A percentile compares a stretch with the other conserved stretches of the same genome.
These are phyloP conservation scores for Coenobita brevimanus DNA, from an alignment of 1,140 invertebrate species.

Conservation along the genomic window DNA sequence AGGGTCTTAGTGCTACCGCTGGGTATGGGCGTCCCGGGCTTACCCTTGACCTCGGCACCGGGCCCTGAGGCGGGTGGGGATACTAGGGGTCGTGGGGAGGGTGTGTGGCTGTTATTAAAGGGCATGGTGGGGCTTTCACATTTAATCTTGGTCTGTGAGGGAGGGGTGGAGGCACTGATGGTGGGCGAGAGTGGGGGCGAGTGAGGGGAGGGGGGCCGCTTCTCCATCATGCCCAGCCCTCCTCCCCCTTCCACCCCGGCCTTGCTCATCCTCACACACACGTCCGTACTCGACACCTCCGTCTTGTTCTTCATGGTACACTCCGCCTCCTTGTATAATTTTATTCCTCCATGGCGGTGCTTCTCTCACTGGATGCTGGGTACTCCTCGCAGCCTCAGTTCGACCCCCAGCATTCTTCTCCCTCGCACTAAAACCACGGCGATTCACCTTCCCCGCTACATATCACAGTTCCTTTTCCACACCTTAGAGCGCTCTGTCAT, in stretches of 20 bases:
- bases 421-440: not conserved
- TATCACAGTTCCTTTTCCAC: not conserved
- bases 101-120: conserved; percentile 22
- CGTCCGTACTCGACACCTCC: conserved; percentile 44
- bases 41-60: conserved; percentile 70
- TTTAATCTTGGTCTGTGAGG: conserved; percentile 41
- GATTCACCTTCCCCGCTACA: not conserved
- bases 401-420: not conserved
- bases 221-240: conserved; percentile 4
- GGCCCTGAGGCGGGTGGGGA: conserved; percentile 36
- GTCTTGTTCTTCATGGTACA: conserved; percentile 61
- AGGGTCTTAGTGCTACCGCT: conserved; percentile 68
- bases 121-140: conserved; percentile 43
- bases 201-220: conserved; percentile 3
- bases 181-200: conserved; percentile 28
- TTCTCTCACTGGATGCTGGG: conserved; percentile 34
- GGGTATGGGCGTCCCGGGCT: conserved; percentile 68
- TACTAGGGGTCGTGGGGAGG: conserved; percentile 12
- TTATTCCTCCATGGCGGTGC: not conserved
- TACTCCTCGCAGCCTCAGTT: conserved; percentile 4
- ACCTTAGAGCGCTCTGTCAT: conserved; percentile 1
- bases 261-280: conserved; percentile 63
- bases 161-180: conserved; percentile 15
- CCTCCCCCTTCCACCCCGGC: conserved; percentile 38
- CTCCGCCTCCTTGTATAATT: not conserved